Conservation (phyloP, 2,888 invertebrate species). For the Mechanitis mazaeus region DNA sequence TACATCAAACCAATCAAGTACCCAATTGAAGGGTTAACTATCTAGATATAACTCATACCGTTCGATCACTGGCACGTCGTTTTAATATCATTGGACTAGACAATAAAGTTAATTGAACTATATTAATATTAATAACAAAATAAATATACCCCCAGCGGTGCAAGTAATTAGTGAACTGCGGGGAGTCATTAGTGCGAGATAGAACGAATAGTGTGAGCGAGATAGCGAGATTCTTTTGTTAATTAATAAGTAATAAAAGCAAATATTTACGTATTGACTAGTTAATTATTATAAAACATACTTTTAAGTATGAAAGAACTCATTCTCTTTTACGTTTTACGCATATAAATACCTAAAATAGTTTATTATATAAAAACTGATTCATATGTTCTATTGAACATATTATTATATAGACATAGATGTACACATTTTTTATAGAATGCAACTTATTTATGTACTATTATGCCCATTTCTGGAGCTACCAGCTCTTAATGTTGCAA, state of each 20-base stretch:
- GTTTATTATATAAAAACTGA: not conserved
- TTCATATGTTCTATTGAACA: conserved; percentile 39
- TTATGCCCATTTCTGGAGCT: conserved; percentile 56
- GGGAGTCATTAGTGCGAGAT: conserved; percentile 22
- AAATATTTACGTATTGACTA: too few species aligned
- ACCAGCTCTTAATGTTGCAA: conserved; percentile 53
- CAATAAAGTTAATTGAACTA: conserved; percentile 71
- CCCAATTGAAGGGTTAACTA: conserved; percentile 75
- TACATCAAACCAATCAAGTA: conserved; percentile 72
- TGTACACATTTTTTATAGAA: conserved; percentile 43
- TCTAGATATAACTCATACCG: conserved; percentile 66
- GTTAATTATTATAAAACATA: too few species aligned
- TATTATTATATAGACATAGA: conserved; percentile 19
- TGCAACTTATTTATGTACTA: conserved; percentile 36
- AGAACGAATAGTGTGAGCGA: conserved; percentile 14
- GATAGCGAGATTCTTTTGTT: conserved; percentile 29
- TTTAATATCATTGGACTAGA: conserved; percentile 67
- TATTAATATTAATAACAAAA: conserved; percentile 71
- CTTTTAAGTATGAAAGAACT: too few species aligned
- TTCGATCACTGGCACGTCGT: conserved; percentile 66
- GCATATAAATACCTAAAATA: too few species aligned
- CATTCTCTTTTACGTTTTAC: too few species aligned
- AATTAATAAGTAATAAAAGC: conserved; percentile 31
- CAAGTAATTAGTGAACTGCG: conserved; percentile 53
- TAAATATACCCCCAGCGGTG: conserved; percentile 54